phyloP scores from a whole-genome alignment of 2,113 vertebrate species.

The Python bivittatus region DNA sequence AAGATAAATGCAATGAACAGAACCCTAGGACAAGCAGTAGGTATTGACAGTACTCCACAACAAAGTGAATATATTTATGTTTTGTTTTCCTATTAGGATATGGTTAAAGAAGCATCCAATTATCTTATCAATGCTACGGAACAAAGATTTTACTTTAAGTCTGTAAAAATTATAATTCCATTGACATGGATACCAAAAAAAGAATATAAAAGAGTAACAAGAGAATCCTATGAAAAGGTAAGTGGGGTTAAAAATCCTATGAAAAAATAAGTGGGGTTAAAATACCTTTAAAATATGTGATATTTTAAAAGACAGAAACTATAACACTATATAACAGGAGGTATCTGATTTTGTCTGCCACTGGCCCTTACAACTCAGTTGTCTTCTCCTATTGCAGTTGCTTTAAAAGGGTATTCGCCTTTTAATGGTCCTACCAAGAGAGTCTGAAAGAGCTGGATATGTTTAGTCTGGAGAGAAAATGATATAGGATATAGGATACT shows the following conservation, averaged over 20 bases:
- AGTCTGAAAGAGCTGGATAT: neutral
- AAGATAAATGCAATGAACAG: neutral
- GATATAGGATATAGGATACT: neutral
- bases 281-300: neutral
- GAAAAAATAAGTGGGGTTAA: conserved; percentile 65
- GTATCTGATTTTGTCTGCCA: neutral
- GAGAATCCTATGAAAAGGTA: conserved; percentile 75
- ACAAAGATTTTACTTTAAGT: conserved; percentile 69
- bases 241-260: conserved; percentile 61
- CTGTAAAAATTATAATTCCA: conserved; percentile 75
- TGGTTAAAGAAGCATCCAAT: conserved; percentile 69
- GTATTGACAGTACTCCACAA: neutral
- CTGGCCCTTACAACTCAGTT: neutral
- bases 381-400: neutral
- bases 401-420: neutral
- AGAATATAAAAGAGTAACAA: conserved; percentile 60
- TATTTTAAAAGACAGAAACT: neutral
- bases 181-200: conserved; percentile 62
- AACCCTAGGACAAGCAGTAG: neutral
- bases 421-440: neutral
- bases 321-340: neutral
- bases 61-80: neutral
- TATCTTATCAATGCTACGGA: conserved; percentile 70
- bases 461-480: neutral
- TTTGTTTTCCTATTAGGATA: conserved; percentile 60